Base-by-base conservation (phyloP, 2,797 vertebrate genomes). In the Tenualosa thibaudeaui region DNA sequence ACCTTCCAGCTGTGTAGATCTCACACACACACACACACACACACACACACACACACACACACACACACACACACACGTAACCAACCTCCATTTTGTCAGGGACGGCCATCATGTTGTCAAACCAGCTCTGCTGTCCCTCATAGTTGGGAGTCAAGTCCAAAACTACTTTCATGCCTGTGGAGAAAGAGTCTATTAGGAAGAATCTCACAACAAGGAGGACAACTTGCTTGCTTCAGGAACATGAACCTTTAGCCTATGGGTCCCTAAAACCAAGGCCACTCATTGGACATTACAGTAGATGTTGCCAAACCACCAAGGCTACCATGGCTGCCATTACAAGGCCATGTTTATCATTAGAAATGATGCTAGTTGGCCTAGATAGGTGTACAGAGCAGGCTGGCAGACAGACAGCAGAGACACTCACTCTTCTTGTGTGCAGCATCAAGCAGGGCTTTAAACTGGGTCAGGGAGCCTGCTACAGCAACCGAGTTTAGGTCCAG, bases 121-220 rank as follows among this genome's bases (percentile, higher is more conserved):
- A 98, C 97, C 97, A 98, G 0, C 92, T 89, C 68, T 91, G 89
- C 17, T 85, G 60, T 6, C 96, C 94, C 9, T 3, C 89, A 49
- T 97, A 97, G 92, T 97, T 97, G 1, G 97, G 97, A 24, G 96
- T 98, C 85, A 98, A 91, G 85, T 97, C 97, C 91, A 98, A 89
- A 87, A 98, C 90, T 82, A 98, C 92, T 17, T 68, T 92, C 46
- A 97, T 93, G 71, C 94, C 97, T 98, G 83, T 4, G 68, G 60
- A 19, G 17, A n/a, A 49, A 84, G 43, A 9, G 26, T 15, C 49
- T 26, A 40, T 50, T 9, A 78, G 50, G 17, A 8, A 68, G n/a
- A 19, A 3, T 1, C 26, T 65, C 9, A 9, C 6, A 65, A 31
- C 12, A 9, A 10, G 24, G 7, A 40, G 1, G 10, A 24, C 7